Evolutionary conservation across 2,113 vertebrate species (phyloP), one percentile per base, ranked within the genome.

Genomic region (Pao palembangensis): DNA sequence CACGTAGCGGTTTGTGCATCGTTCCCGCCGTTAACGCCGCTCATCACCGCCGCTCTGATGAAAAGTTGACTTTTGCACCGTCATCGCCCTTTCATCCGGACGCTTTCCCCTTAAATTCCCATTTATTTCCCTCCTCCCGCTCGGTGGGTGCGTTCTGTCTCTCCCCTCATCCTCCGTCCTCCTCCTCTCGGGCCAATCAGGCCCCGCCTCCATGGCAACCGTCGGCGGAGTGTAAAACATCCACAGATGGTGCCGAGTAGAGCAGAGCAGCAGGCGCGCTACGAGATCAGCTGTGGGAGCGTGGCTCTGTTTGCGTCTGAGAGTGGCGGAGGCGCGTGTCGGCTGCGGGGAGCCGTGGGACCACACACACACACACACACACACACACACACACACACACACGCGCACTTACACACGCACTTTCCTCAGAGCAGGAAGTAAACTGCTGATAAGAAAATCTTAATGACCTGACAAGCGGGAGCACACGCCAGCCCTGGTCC

Each of bases 121-220:
- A 62, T 71, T 75, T 75, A 71, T 81, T 51, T 71, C 67, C 62
- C 69, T 73, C 61, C 59, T 70, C 8, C 67, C 69, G 63, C 71
- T 76, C 51, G 56, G 61, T 10, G 15, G 65, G 63, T 43, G 58
- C 68, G 42, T 63, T 71, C 49, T 75, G 18, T 78, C 58, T 72
- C 80, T 69, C 64, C 21, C 47, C 58, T 52, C 71, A 8, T 55
- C 43, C 67, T 77, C 10, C 73, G 74, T 74, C 68, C 76, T 80
- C 61, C 62, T 80, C 60, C 58, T 72, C 84, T 70, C 55, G 64
- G 81, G 86, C 77, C 79, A 71, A 66, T 55, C 89, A 88, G 85
- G 90, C 91, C 89, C 92, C 93, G 80, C 93, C 92, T 93, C 90
- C 89, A 81, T 84, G 84, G 77, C 88, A 89, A 85, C 88, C 87